phyloP scores from a whole-genome alignment of 1,140 invertebrate genomes.

The Bombus superbus region DNA sequence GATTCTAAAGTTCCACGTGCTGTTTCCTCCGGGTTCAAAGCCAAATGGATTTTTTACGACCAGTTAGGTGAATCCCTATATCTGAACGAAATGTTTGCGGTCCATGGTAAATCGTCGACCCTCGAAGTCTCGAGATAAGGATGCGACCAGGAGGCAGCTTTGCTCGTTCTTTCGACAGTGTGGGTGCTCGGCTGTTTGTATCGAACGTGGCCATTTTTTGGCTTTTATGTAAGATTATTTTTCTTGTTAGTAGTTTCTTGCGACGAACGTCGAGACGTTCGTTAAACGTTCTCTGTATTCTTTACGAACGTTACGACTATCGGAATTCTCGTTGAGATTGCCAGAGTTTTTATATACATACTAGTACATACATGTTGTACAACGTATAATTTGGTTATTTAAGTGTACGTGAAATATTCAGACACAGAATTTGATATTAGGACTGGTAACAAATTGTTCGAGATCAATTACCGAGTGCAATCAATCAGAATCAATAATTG shows the following conservation, averaged over 20 bases:
- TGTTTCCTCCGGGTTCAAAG: not conserved
- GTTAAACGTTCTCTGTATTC: not conserved
- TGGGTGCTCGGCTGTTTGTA: not conserved
- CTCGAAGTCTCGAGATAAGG: conserved; percentile 11
- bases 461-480: not conserved
- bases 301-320: not conserved
- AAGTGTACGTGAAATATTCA: not conserved
- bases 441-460: not conserved
- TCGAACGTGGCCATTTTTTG: not conserved
- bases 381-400: not conserved
- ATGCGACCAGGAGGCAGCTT: not conserved
- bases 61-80: conserved; percentile 12
- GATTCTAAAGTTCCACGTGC: not conserved
- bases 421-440: too few species aligned
- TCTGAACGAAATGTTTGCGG: conserved; percentile 18
- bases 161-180: not conserved
- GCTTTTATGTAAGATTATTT: not conserved
- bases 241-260: too few species aligned
- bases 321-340: not conserved
- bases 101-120: conserved; percentile 12
- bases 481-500: not conserved
- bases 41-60: conserved; percentile 12
- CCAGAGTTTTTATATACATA: too few species aligned
- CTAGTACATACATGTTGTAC: too few species aligned
- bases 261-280: not conserved